Conservation (phyloP, 2,797 vertebrate species). For the Sylvilagus floridanus region DNA sequence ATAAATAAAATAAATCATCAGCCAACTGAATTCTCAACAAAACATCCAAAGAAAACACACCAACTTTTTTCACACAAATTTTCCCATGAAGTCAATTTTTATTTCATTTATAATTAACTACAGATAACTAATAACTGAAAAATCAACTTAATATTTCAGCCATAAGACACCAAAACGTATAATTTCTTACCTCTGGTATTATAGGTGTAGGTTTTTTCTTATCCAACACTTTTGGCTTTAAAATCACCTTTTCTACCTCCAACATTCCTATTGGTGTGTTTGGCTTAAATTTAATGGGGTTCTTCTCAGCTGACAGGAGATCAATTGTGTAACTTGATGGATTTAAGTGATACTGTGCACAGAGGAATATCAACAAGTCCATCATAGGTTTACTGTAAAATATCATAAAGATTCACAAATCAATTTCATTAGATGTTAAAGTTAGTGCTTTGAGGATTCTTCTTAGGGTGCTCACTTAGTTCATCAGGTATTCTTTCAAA, state of each 20-base stretch:
- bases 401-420: not conserved
- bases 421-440: not conserved
- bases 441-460: not conserved
- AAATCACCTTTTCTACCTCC: conserved; percentile 94
- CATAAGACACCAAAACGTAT: not conserved
- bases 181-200: conserved; percentile 94
- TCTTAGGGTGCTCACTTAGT: not conserved
- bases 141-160: conserved; percentile 37
- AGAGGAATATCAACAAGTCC: conserved; percentile 96
- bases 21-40: conserved; percentile 27
- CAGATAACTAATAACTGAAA: conserved; percentile 10
- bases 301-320: conserved; percentile 93
- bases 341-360: conserved; percentile 96
- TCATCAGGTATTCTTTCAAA: conserved; percentile 17
- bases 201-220: conserved; percentile 93
- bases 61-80: not conserved
- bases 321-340: conserved; percentile 96
- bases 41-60: not conserved
- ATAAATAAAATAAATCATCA: not conserved
- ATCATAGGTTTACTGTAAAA: conserved; percentile 95
- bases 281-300: conserved; percentile 95
- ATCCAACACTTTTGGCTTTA: conserved; percentile 94
- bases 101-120: conserved; percentile 5
- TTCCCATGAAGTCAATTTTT: conserved; percentile 36
- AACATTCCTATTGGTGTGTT: conserved; percentile 95